These are phyloP conservation scores for Rallus crepitans DNA, from an alignment of 2,797 vertebrate species.

Conservation along the genomic window DNA sequence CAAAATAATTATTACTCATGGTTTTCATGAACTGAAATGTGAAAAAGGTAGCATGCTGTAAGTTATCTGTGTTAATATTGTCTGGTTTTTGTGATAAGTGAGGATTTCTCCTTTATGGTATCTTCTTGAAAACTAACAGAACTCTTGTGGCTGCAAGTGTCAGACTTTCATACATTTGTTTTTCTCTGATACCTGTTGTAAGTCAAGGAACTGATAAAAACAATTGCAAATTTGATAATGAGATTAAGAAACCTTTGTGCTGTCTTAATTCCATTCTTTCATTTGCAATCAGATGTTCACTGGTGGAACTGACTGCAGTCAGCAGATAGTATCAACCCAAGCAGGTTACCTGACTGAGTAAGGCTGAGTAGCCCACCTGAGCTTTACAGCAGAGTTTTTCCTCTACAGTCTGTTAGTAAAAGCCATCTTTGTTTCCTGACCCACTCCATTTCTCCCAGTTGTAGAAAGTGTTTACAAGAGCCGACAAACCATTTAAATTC, in stretches of 20 bases:
- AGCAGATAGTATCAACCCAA: background rate
- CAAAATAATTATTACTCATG: background rate
- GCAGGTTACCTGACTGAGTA: background rate
- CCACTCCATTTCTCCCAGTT: background rate
- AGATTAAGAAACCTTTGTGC: background rate
- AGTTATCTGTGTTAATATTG: background rate
- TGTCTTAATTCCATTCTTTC: background rate
- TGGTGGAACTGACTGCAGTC: background rate
- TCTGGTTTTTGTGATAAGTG: background rate
- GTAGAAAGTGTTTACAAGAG: background rate
- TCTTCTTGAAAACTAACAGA: background rate
- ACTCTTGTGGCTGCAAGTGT: background rate
- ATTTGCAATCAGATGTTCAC: background rate
- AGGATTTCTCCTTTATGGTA: background rate
- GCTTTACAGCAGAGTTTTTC: background rate
- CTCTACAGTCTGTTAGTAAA: background rate
- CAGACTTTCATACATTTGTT: fast-evolving
- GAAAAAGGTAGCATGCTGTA: background rate
- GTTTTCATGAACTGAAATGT: background rate
- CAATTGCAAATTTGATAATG: background rate
- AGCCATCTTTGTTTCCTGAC: background rate
- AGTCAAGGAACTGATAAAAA: background rate
- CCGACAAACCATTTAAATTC: background rate
- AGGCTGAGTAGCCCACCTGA: background rate
- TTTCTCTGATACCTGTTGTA: background rate